phyloP scores from a whole-genome alignment of 2,888 invertebrate genomes.

The Odontothrips loti region DNA sequence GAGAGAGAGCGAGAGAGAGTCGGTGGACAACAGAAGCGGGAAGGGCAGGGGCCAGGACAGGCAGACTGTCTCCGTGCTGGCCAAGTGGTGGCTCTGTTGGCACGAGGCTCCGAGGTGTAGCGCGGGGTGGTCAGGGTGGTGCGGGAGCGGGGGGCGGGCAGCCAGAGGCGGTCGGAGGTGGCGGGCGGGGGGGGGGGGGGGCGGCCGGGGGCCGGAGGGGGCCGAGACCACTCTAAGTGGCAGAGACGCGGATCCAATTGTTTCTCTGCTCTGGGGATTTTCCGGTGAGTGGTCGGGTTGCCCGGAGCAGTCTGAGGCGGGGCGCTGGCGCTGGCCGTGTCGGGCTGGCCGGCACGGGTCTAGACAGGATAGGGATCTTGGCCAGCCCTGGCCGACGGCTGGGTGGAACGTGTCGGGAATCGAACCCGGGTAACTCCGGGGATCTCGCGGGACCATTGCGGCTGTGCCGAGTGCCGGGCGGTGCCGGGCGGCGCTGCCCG shows the following conservation, averaged over 20 bases:
- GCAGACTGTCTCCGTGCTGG: not conserved
- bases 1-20: not conserved
- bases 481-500: too few species aligned
- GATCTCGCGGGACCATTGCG: too few species aligned
- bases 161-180: not conserved
- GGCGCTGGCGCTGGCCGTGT: too few species aligned
- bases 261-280: slow-evolving; percentile 11
- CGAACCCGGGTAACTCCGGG: too few species aligned
- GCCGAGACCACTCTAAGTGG: not conserved
- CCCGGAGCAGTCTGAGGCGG: too few species aligned
- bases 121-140: not conserved
- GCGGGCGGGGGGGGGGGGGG: not conserved
- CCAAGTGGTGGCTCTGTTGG: not conserved
- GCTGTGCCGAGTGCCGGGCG: too few species aligned
- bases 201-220: not conserved
- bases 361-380: too few species aligned
- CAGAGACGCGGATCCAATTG: slow-evolving; percentile 11
- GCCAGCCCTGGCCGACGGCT: too few species aligned
- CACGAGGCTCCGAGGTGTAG: not conserved
- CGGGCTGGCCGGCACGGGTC: too few species aligned
- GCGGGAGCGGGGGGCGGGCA: not conserved
- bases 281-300: not conserved
- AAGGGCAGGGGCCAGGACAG: not conserved
- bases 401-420: too few species aligned
- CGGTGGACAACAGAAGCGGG: not conserved